These are phyloP conservation scores for Synanthedon tipuliformis DNA, from an alignment of 2,888 invertebrate species.

Conservation along the genomic window DNA sequence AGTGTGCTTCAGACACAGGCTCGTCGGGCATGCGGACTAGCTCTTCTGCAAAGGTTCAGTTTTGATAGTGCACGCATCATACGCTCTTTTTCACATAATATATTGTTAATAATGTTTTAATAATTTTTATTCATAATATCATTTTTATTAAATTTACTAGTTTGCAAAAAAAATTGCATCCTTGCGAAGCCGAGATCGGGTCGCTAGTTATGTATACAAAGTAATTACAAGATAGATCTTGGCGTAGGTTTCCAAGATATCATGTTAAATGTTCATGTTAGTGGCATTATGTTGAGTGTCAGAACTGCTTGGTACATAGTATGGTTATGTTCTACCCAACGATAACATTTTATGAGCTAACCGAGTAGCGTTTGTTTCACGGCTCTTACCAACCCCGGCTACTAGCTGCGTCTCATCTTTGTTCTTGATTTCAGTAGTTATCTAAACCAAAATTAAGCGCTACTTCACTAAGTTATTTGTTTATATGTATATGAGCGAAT, in stretches of 20 bases:
- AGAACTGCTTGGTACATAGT: not conserved
- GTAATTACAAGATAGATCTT: no score
- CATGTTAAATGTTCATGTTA: not conserved
- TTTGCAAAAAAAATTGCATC: no score
- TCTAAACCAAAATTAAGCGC: no score
- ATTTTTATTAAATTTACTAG: no score
- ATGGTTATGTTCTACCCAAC: not conserved
- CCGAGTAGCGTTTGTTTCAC: not conserved
- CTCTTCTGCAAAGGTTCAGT: conserved; percentile 6
- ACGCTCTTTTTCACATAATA: not conserved
- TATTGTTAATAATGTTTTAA: conserved; percentile 11
- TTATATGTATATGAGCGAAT: no score
- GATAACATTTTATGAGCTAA: not conserved
- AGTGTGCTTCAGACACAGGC: conserved; percentile 17
- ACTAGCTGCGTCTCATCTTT: not conserved
- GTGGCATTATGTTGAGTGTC: not conserved
- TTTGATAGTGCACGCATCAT: conserved; percentile 39
- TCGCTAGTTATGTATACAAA: no score
- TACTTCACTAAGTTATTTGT: no score
- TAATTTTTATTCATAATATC: no score
- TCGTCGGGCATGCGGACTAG: conserved; percentile 10
- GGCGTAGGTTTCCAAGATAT: not conserved
- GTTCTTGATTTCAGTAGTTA: not conserved
- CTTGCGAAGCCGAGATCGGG: no score
- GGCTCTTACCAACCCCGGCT: not conserved